Evolutionary conservation across 2,797 vertebrate genomes (phyloP).

Genomic region (Miichthys miiuy): DNA sequence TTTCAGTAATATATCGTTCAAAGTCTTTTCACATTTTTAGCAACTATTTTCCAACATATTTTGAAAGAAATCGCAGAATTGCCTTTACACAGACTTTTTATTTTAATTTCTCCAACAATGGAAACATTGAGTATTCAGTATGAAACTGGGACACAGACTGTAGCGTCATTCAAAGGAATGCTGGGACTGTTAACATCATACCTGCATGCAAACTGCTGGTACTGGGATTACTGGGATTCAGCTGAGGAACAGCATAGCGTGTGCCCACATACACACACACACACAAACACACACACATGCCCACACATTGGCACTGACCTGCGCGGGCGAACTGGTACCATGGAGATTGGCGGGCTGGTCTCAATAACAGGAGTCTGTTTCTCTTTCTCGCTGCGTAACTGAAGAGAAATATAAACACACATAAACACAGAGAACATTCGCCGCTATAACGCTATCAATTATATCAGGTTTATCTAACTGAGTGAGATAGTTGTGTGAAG

Average conservation of each 20-base stretch:
- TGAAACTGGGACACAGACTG: conserved; percentile 44
- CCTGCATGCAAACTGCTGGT: conserved; percentile 68
- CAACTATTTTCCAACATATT: no score
- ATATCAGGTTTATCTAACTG: conserved; percentile 69
- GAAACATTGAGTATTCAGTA: conserved; percentile 23
- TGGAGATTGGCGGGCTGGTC: conserved; percentile 81
- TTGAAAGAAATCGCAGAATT: no score
- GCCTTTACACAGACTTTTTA: no score
- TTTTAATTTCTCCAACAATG: background rate
- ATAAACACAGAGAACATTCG: conserved; percentile 74
- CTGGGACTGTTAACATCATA: conserved; percentile 58
- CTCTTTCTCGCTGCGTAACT: conserved; percentile 88
- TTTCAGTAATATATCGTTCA: no score
- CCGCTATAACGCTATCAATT: conserved; percentile 64
- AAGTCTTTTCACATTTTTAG: no score
- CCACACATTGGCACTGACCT: conserved; percentile 81
- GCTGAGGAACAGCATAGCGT: conserved; percentile 57
- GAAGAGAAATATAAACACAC: conserved; percentile 77
- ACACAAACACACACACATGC: conserved; percentile 38
- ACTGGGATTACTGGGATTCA: conserved; percentile 64
- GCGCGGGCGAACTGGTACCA: conserved; percentile 83
- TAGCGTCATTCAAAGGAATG: conserved; percentile 38
- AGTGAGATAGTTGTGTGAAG: conserved; percentile 44
- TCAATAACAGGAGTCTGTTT: conserved; percentile 87
- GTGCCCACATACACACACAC: conserved; percentile 51